These are phyloP conservation scores for Phylloscopus whistleri DNA, from an alignment of 2,113 vertebrate genomes.

Conservation along the genomic window DNA sequence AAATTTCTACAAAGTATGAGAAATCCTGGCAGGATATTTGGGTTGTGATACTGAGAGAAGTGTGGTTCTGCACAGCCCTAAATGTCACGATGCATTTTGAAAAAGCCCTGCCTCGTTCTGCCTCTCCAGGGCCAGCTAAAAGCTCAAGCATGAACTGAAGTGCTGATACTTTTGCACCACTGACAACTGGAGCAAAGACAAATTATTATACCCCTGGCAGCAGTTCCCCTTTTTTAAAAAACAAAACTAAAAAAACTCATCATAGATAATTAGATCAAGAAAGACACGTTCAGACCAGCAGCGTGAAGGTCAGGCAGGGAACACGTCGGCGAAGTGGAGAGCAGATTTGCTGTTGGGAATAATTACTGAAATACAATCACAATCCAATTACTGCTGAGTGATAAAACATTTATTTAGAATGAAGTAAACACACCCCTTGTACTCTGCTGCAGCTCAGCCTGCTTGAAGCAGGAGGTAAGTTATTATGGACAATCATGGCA, in stretches of 20 bases:
- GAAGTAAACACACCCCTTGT: neutral
- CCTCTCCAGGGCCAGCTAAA: constrained; percentile 40
- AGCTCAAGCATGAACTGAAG: constrained; percentile 9
- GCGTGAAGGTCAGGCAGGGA: constrained; percentile 15
- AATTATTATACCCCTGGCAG: constrained; percentile 20
- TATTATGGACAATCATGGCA: neutral
- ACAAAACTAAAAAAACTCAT: neutral
- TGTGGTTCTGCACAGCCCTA: neutral
- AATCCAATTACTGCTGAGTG: constrained; percentile 46
- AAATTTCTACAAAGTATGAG: neutral
- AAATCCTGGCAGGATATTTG: neutral
- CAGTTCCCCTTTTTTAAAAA: neutral
- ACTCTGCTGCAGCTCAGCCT: neutral
- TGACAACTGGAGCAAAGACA: constrained; percentile 21
- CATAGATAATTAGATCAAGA: neutral
- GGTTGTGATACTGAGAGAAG: neutral
- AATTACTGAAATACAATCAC: constrained; percentile 46
- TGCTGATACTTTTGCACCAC: neutral
- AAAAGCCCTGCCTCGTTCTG: neutral
- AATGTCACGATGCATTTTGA: neutral
- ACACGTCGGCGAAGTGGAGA: neutral
- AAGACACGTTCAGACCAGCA: constrained; percentile 29
- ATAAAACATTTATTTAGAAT: constrained; percentile 45
- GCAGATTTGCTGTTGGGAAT: constrained; percentile 35
- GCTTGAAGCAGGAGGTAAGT: neutral